phyloP scores from a whole-genome alignment of 2,888 invertebrate species.

The Philonicus albiceps region DNA sequence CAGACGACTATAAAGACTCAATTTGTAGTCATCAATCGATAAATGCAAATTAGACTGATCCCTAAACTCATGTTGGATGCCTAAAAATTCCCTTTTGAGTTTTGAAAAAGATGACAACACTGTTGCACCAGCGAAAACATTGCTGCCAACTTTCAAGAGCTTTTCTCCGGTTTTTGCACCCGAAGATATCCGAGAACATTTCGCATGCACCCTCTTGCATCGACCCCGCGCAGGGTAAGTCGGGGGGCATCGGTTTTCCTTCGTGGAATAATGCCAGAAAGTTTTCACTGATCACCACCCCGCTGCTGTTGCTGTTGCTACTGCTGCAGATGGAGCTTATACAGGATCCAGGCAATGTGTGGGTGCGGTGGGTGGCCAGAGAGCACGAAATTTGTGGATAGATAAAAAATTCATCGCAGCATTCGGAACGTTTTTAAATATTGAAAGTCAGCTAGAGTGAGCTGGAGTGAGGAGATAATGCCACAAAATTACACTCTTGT shows the following conservation, averaged over 20 bases:
- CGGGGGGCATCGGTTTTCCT: neutral
- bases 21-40: constrained; percentile 7
- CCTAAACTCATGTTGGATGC: neutral
- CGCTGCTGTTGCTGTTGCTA: neutral
- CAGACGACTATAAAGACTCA: neutral
- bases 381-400: neutral
- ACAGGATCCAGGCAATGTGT: neutral
- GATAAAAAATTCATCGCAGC: constrained; percentile 27
- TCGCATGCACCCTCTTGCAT: neutral
- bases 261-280: neutral
- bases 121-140: neutral
- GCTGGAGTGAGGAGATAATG: neutral
- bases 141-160: neutral
- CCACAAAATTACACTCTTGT: constrained; percentile 32
- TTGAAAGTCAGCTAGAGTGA: neutral
- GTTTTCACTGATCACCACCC: neutral
- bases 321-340: neutral
- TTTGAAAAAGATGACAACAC: neutral
- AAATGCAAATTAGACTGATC: constrained; percentile 7
- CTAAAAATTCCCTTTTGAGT: neutral
- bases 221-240: neutral
- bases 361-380: neutral
- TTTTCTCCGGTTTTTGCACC: neutral
- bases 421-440: neutral
- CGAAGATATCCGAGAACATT: neutral